Evolutionary conservation across 2,113 vertebrate species (phyloP).

Genomic region (Saccopteryx leptura): DNA sequence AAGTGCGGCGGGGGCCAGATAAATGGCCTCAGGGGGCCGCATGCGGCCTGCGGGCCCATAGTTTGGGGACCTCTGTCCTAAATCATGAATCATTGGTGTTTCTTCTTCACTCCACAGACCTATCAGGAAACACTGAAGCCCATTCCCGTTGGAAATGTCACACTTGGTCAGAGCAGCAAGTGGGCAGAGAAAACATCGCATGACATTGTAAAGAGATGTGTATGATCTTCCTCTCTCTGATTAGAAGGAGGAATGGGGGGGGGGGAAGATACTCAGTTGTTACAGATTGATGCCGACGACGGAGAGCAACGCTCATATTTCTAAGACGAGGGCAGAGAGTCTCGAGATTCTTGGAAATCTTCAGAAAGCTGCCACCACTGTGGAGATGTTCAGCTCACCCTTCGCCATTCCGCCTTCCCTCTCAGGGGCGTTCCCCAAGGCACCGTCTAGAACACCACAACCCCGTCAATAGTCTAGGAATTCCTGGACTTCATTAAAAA

Average conservation of each 20-base stretch:
- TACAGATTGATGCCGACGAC: background rate
- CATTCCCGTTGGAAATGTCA: background rate
- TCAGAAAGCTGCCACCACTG: background rate
- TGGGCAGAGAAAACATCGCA: background rate
- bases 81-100: background rate
- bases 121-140: background rate
- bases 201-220: background rate
- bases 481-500: background rate
- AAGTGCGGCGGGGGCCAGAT: too few relatives aligned
- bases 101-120: background rate
- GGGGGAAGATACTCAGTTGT: background rate
- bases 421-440: background rate
- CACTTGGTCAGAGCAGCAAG: background rate
- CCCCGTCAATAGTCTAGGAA: background rate
- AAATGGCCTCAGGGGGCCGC: too few relatives aligned
- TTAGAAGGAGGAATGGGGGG: background rate
- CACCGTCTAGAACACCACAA: background rate
- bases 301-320: background rate
- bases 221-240: background rate
- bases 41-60: too few relatives aligned
- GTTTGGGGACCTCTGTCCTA: background rate
- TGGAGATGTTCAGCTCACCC: background rate
- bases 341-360: background rate
- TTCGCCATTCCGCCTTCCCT: background rate
- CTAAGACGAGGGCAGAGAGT: background rate